Conservation (phyloP, 2,888 invertebrate genomes). For the Eupithecia subumbrata region DNA sequence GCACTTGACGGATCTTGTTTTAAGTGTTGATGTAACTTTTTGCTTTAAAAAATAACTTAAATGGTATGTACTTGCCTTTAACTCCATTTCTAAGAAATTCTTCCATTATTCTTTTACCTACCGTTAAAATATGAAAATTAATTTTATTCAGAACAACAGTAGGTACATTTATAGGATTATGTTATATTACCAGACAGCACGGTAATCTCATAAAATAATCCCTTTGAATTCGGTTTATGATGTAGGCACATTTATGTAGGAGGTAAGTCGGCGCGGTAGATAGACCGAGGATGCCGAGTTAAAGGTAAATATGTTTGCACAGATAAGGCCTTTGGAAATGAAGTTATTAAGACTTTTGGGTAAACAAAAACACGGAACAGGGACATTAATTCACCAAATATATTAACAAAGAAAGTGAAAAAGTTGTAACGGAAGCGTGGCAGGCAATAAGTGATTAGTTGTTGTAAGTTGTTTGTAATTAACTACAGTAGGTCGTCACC, state of each 20-base stretch:
- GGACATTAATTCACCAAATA: background rate
- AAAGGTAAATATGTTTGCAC: conserved; percentile 19
- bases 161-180: conserved; percentile 17
- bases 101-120: background rate
- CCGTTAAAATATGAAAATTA: background rate
- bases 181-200: conserved; percentile 25
- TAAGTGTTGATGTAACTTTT: background rate
- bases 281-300: conserved; percentile 14
- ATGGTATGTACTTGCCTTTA: too few relatives aligned
- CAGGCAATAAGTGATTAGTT: background rate
- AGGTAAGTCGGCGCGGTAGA: background rate
- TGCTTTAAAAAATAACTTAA: background rate
- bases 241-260: conserved; percentile 22
- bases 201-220: conserved; percentile 39
- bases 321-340: conserved; percentile 8
- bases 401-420: background rate
- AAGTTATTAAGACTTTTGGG: conserved; percentile 11
- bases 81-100: background rate
- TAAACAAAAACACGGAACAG: conserved; percentile 4
- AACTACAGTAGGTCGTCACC: background rate
- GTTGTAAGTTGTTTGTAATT: background rate
- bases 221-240: conserved; percentile 34
- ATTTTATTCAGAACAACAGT: conserved; percentile 2
- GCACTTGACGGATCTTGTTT: too few relatives aligned
- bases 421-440: background rate